Evolutionary conservation across 2,888 invertebrate genomes (phyloP).

Genomic region (Phalera bucephala): DNA sequence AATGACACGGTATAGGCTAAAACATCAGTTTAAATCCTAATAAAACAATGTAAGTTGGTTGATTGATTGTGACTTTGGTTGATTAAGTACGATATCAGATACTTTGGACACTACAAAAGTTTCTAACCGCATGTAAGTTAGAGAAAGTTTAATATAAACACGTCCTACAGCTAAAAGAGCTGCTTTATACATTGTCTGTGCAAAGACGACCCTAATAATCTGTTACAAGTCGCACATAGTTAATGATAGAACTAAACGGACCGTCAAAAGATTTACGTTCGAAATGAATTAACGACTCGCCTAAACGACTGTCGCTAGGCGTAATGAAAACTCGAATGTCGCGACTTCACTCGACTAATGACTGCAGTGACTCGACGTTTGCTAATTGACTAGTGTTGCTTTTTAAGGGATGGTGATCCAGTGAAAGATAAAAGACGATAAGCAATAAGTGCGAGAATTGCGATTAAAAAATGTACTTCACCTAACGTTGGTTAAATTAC

Average conservation of each 20-base stretch:
- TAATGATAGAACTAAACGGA: neutral
- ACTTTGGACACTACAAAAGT: no score
- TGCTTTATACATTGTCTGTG: neutral
- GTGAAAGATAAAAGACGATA: constrained; percentile 6
- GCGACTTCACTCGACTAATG: constrained; percentile 42
- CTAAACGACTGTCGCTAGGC: constrained; percentile 35
- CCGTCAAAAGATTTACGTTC: constrained; percentile 18
- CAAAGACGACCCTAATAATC: neutral
- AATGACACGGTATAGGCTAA: no score
- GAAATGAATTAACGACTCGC: constrained; percentile 26
- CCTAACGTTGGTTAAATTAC: no score
- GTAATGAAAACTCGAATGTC: constrained; percentile 45
- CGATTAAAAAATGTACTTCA: no score
- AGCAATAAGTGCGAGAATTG: no score
- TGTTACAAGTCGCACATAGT: neutral
- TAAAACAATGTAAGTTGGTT: no score
- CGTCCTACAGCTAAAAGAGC: no score
- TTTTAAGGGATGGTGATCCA: constrained; percentile 10
- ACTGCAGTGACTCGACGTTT: constrained; percentile 53
- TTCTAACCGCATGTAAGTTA: no score
- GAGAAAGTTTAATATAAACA: no score
- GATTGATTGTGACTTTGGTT: no score
- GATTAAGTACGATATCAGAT: no score
- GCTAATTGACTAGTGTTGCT: constrained; percentile 44
- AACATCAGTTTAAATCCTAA: no score